Evolutionary conservation across 2,113 vertebrate genomes (phyloP), one percentile per base, ranked within the genome.

Genomic region (Numenius arquata): DNA sequence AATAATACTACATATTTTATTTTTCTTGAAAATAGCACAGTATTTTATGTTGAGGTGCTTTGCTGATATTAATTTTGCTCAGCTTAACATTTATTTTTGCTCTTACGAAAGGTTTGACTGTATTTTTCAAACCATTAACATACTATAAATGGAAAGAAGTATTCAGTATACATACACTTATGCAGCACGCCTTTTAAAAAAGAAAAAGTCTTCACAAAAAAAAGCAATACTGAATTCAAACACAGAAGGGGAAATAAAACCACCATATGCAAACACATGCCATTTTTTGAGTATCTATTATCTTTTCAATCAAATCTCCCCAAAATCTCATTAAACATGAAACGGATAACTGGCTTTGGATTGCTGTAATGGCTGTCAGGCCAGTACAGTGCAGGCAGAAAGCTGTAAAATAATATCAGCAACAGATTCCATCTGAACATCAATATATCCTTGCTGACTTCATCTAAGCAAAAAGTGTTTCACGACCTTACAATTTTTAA

Each of bases 1-100:
- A 74, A 58, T 73, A 93, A 56, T 96, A 95, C 67, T 91, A 96
- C 53, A 83, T 20, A 30, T 84, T 67, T 93, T 88, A 48, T 82
- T 89, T 85, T 96, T 85, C 66, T 93, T 89, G 26, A 78, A 92
- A 91, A 85, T n/a, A 94, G 58, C 26, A 63, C 10, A 78, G 62
- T 27, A 52, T 83, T 91, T 90, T 76, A 76, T 50, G 38, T 30
- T 41, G 59, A 91, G 40, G 50, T 79, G n/a, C 38, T 68, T 55
- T 65, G 45, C 58, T 85, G 55, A 29, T 90, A 78, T 21, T 84
- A 30, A 34, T 61, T 91, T 85, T 85, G 17, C 36, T 53, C 11
- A 73, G 34, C 23, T 91, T 85, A 79, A 27, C 25, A 38, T 62
- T 91, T 86, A 53, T 65, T 87, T 91, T 74, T 67, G 16, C 12